Conservation (phyloP, 2,113 vertebrate species). For the Nematolebias whitei region DNA sequence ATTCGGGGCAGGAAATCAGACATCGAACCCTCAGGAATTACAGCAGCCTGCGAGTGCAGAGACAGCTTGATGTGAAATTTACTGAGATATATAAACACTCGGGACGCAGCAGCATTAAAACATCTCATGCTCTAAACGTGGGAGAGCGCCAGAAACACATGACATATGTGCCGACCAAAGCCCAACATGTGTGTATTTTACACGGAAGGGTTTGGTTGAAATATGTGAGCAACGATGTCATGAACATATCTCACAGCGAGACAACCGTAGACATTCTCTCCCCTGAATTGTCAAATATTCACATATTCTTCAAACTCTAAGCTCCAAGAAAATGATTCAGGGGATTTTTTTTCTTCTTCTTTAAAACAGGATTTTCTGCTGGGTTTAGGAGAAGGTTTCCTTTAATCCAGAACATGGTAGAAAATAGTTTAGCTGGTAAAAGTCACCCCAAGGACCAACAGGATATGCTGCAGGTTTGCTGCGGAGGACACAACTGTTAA, state of each 20-base stretch:
- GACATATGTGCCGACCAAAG: conserved; percentile 57
- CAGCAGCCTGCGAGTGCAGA: conserved; percentile 14
- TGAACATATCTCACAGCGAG: conserved; percentile 30
- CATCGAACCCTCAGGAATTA: conserved; percentile 59
- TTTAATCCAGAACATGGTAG: conserved; percentile 4
- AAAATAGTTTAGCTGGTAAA: too few relatives aligned
- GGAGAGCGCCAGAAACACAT: conserved; percentile 50
- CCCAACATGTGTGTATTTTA: conserved; percentile 20
- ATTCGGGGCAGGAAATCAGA: conserved; percentile 66
- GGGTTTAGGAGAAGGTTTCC: background rate
- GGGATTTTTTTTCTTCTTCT: background rate
- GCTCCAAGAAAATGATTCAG: background rate
- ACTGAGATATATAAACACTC: conserved; percentile 51
- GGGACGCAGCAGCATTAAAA: conserved; percentile 45
- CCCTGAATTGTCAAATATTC: conserved; percentile 13
- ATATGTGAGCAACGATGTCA: conserved; percentile 44
- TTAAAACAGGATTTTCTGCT: background rate
- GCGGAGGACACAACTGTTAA: too few relatives aligned
- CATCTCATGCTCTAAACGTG: conserved; percentile 51
- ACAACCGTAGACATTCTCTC: conserved; percentile 49
- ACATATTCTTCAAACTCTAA: conserved; percentile 10
- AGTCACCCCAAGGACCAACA: too few relatives aligned
- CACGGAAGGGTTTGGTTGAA: conserved; percentile 17
- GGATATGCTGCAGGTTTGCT: too few relatives aligned
- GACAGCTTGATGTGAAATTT: conserved; percentile 65